Base-by-base conservation (phyloP, 2,888 invertebrate genomes). In the Fragum fragum region DNA sequence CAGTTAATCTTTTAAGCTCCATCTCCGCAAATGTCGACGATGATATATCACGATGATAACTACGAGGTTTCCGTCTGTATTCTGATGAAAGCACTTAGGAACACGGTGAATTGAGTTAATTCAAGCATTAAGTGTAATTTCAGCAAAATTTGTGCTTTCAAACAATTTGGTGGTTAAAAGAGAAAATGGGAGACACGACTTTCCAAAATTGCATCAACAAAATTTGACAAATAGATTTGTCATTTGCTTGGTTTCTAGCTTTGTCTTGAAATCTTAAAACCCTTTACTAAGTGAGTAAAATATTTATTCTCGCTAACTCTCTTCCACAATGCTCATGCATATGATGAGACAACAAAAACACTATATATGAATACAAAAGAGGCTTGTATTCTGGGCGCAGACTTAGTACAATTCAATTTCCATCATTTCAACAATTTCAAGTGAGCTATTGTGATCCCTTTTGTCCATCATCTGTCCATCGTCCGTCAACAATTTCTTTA, bases 1-100 rank as follows among this genome's bases (percentile, higher is more conserved):
- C 85, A 85, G 85, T 85, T 85, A 85, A 82, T 85, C 85, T 85
- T 82, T 85, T 85, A 85, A 80, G 82, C 73, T 70, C 84, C 76
- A 79, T 83, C 82, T 76, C 76, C 39, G 53, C 63, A 66, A 71
- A 61, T 75, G 80, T 83, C 80, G 66, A 47, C 26, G 47, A 80
- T 80, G 82, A 85, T 73, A 69, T 36, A 68, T 73, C 77, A 23
- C 53, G 66, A 42, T 79, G 79, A 82, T 85, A 85, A 78, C 66
- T 69, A 74, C 70, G 52, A 73, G 76, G 76, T 14, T 75, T 73
- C 42, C 47, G 68, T 68, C 75, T 77, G 47, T 77, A 72, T 42
- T 42, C 72, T 36, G 74, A 71, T 68, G 77, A 80, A 79, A 79
- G 55, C 63, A 69, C 59, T 72, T 68, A 66, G 42, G 66, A 66